Conservation (phyloP, 1,140 invertebrate species). For the Anastatus disparis region DNA sequence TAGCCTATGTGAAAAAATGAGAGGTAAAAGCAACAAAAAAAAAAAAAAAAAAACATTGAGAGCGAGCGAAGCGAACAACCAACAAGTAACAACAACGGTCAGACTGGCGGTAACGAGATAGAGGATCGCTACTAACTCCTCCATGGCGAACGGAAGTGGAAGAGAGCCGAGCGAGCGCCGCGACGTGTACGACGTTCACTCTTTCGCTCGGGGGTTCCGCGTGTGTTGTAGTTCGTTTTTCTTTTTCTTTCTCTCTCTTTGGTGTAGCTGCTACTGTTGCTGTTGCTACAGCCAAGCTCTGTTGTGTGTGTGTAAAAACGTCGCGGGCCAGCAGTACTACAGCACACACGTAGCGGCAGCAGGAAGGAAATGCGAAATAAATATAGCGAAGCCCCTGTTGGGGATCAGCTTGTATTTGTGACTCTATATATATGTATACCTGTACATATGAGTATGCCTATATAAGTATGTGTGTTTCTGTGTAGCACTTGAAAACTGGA, state of each 20-base stretch:
- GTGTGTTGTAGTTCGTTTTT: not conserved
- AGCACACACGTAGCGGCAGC: conserved; percentile 40
- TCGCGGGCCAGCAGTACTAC: no score
- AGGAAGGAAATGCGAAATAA: conserved; percentile 69
- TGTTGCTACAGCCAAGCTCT: not conserved
- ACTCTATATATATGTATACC: no score
- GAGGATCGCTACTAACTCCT: conserved; percentile 38
- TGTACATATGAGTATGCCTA: no score
- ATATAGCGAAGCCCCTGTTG: conserved; percentile 57
- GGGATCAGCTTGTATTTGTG: conserved; percentile 43
- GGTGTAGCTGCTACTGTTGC: not conserved
- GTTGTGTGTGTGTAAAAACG: no score
- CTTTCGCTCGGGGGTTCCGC: not conserved
- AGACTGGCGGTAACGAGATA: conserved; percentile 38
- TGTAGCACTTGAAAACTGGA: conserved; percentile 64
- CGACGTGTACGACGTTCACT: not conserved
- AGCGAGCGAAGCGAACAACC: not conserved
- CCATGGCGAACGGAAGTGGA: conserved; percentile 22
- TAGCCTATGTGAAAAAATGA: no score
- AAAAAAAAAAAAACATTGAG: conserved; percentile 1
- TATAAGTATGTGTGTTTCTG: no score
- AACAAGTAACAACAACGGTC: conserved; percentile 14
- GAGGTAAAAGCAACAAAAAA: not conserved
- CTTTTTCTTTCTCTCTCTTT: not conserved
- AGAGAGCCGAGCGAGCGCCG: conserved; percentile 14